phyloP scores from a whole-genome alignment of 2,797 vertebrate species.

The Hybognathus amarus region DNA sequence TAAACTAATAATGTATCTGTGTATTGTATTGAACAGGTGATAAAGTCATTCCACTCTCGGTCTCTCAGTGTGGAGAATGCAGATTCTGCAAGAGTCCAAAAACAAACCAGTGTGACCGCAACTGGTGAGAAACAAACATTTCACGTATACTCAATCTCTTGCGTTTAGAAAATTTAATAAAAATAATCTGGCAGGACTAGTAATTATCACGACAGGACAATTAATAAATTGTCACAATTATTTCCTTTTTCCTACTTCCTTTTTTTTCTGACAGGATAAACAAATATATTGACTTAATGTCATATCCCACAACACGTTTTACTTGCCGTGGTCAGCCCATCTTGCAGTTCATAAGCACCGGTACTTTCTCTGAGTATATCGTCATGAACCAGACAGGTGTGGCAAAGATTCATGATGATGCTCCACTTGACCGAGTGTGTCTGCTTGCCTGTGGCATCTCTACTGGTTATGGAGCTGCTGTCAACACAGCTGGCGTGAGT shows the following conservation, averaged over 20 bases:
- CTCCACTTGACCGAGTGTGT: slow-evolving; percentile 92
- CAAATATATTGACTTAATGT: slow-evolving; percentile 74
- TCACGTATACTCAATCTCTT: background rate
- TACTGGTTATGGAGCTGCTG: slow-evolving; percentile 90
- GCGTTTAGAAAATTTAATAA: background rate
- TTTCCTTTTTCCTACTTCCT: no score
- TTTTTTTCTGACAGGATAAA: slow-evolving; percentile 61
- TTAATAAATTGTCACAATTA: background rate
- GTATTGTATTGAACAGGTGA: slow-evolving; percentile 75
- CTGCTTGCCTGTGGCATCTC: slow-evolving; percentile 92
- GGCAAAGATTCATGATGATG: slow-evolving; percentile 86
- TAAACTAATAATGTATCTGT: background rate
- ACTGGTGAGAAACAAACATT: slow-evolving; percentile 78
- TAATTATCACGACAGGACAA: background rate
- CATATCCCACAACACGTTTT: slow-evolving; percentile 81
- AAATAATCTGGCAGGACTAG: slow-evolving; percentile 61
- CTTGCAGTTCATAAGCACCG: slow-evolving; percentile 90
- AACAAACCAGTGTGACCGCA: slow-evolving; percentile 88
- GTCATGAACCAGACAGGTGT: slow-evolving; percentile 88
- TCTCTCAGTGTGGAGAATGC: slow-evolving; percentile 90
- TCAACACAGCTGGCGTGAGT: slow-evolving; percentile 90
- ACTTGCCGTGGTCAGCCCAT: slow-evolving; percentile 88
- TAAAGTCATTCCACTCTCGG: slow-evolving; percentile 88
- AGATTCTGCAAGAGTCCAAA: slow-evolving; percentile 90
- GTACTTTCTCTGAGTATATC: slow-evolving; percentile 93